Conservation (phyloP, 1,140 invertebrate genomes). For the Oncopodura yosiiana region DNA sequence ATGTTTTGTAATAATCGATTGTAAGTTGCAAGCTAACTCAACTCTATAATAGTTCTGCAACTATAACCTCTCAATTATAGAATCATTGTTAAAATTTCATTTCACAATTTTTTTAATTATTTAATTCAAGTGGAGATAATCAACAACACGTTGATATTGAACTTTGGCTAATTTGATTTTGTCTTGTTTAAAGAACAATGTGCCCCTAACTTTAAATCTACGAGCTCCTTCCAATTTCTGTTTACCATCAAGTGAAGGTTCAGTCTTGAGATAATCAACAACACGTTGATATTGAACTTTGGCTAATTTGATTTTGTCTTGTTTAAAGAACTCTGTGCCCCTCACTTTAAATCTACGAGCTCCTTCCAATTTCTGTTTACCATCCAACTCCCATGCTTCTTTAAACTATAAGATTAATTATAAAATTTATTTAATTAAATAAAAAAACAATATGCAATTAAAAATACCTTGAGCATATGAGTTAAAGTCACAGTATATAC, state of each 20-base stretch:
- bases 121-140: no score
- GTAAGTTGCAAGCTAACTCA: no score
- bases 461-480: neutral
- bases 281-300: slow-evolving; percentile 79
- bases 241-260: slow-evolving; percentile 49
- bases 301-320: slow-evolving; percentile 64
- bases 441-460: slow-evolving; percentile 1
- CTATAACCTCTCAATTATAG: no score
- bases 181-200: slow-evolving; percentile 72
- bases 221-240: slow-evolving; percentile 74
- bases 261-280: slow-evolving; percentile 47
- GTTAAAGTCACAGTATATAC: slow-evolving; percentile 71
- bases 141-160: slow-evolving; percentile 70
- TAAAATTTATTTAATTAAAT: neutral
- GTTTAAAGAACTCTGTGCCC: slow-evolving; percentile 83
- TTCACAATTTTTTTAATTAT: neutral
- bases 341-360: slow-evolving; percentile 77
- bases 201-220: slow-evolving; percentile 81
- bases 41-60: no score
- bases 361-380: slow-evolving; percentile 65
- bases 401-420: slow-evolving; percentile 45
- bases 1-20: no score
- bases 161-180: slow-evolving; percentile 73
- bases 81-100: neutral
- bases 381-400: slow-evolving; percentile 72